Conservation (phyloP, 2,888 invertebrate genomes). For the Zaprionus obscuricornis region DNA sequence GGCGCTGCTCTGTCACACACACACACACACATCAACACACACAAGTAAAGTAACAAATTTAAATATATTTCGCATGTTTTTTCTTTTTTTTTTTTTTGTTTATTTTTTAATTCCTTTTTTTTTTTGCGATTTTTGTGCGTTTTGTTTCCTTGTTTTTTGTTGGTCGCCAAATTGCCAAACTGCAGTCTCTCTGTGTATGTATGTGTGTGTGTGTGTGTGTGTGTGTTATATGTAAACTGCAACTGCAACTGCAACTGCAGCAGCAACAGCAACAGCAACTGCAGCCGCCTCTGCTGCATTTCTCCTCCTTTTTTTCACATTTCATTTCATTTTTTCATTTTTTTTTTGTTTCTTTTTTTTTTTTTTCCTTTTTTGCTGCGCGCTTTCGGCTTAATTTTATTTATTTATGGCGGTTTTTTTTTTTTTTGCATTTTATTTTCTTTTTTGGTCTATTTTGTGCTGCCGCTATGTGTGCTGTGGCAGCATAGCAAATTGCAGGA, state of each 20-base stretch:
- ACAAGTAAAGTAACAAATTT: slow-evolving; percentile 64
- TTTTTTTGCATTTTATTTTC: slow-evolving; percentile 55
- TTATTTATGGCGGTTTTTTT: slow-evolving; percentile 67
- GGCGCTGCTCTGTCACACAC: slow-evolving; percentile 48
- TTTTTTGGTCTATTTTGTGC: slow-evolving; percentile 48
- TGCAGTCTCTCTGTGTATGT: slow-evolving; percentile 42
- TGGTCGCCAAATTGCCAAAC: slow-evolving; percentile 68
- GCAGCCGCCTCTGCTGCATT: slow-evolving; percentile 36
- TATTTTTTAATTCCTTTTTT: slow-evolving; percentile 23
- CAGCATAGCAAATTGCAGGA: too few relatives aligned
- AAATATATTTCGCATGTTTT: slow-evolving; percentile 56
- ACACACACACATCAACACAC: slow-evolving; percentile 24
- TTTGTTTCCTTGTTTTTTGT: slow-evolving; percentile 50
- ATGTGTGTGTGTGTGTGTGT: slow-evolving; percentile 11
- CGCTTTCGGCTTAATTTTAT: slow-evolving; percentile 75
- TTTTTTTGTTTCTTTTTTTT: slow-evolving; percentile 32
- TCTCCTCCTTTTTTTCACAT: slow-evolving; percentile 50
- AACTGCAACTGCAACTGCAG: slow-evolving; percentile 37
- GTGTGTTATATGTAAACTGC: slow-evolving; percentile 58
- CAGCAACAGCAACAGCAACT: slow-evolving; percentile 20
- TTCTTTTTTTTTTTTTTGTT: slow-evolving; percentile 19
- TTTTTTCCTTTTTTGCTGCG: slow-evolving; percentile 25
- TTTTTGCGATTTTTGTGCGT: slow-evolving; percentile 53
- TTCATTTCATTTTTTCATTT: slow-evolving; percentile 31
- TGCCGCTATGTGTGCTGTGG: slow-evolving; percentile 5